Base-by-base conservation (phyloP, 2,888 invertebrate genomes). In the Dicranocentrus wangi region DNA sequence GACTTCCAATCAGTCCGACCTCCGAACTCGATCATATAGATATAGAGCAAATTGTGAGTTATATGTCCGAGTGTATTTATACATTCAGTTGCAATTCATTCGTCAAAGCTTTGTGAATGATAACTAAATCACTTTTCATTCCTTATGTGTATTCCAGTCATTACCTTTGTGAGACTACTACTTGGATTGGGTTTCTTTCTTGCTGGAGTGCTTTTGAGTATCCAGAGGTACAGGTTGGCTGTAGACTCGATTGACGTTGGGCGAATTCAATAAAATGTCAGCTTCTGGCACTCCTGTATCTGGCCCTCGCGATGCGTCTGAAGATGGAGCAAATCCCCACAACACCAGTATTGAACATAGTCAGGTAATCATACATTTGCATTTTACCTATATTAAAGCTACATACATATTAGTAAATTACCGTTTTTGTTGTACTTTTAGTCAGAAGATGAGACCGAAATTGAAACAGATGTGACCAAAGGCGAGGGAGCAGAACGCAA, bases 401-500 rank as follows among this genome's bases (percentile, higher is more conserved):
- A 39, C 39, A 8, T 39, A 8, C 7, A 39, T 39, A 8, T 39
- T 39, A 13, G 13, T 51, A 17, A 51, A n/a, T 51, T 19, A 17
- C 19, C 51, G 1, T 51, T 19, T 19, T 19, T 58, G 21, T 21
- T 58, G 3, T 58, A 58, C 10, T 7, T 39, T 21, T 58, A 78
- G 78, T 78, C 78, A 25, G 78, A 78, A 55, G 78, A 78, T 42
- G 76, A 76, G 43, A 60, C 60, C 3, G 78, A 78, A 51, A 10
- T 39, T 10, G 78, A 78, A 55, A 25, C 55, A 19, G 78, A 70
- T n/a, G 27, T 53, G 1, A 15, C 8, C 10, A 61, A 61, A 69
- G 53, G 32, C 7, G 78, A 78, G 3, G 70, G 70, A 15, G 63
- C 70, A 10, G 78, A 78, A 0, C 68, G 84, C 39, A 96, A 96